These are phyloP conservation scores for Diplodus puntazzo DNA, from an alignment of 2,797 vertebrate genomes.

Conservation along the genomic window DNA sequence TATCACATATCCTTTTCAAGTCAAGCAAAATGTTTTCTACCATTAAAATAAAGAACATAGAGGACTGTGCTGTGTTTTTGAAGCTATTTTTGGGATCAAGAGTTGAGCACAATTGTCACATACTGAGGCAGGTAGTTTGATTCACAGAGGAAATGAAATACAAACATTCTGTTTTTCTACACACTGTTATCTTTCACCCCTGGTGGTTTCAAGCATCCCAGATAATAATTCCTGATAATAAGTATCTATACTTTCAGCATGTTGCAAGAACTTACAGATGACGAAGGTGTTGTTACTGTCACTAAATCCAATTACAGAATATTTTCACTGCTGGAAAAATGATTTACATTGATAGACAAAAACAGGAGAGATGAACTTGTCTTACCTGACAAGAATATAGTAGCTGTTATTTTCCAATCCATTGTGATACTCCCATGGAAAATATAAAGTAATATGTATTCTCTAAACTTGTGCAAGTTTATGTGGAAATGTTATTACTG, in stretches of 20 bases:
- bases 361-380: not conserved
- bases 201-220: not conserved
- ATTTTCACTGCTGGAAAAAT: not conserved
- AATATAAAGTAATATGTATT: not conserved
- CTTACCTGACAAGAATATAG: conserved; percentile 71
- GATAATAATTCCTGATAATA: not conserved
- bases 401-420: conserved; percentile 44
- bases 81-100: not conserved
- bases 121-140: not conserved
- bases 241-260: not conserved
- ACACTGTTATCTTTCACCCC: not conserved
- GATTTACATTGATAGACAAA: not conserved
- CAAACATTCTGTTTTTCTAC: conserved; percentile 3
- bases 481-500: not conserved
- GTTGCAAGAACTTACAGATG: not conserved
- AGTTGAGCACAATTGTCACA: not conserved
- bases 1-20: not conserved
- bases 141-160: not conserved
- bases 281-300: not conserved
- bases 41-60: not conserved
- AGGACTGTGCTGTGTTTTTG: not conserved
- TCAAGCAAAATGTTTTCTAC: not conserved
- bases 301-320: not conserved
- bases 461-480: not conserved
- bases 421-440: conserved; percentile 53